Evolutionary conservation across 1,140 invertebrate species (phyloP).

Genomic region (Vanessa atalanta): DNA sequence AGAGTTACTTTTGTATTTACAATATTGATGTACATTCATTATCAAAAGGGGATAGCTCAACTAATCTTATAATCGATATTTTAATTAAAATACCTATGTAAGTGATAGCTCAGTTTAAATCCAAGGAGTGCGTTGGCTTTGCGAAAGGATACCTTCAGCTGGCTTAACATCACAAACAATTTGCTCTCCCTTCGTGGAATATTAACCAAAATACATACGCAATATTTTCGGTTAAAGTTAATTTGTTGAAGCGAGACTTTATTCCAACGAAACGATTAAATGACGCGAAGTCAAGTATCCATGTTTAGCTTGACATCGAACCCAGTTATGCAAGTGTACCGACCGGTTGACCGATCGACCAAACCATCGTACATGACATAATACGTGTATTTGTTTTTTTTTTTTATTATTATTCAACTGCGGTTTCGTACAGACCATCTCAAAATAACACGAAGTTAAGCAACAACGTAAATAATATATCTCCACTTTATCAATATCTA

Average conservation of each 20-base stretch:
- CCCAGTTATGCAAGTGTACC: conserved; percentile 10
- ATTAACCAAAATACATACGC: background rate
- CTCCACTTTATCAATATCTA: no score
- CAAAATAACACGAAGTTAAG: background rate
- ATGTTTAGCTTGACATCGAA: conserved; percentile 5
- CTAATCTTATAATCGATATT: no score
- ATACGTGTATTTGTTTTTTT: background rate
- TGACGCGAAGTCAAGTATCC: conserved; percentile 6
- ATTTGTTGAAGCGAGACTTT: background rate
- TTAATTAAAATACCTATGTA: no score
- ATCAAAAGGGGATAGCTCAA: no score
- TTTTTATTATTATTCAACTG: background rate
- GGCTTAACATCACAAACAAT: no score
- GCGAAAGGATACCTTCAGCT: no score
- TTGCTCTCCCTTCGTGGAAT: no score
- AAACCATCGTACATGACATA: conserved; percentile 7
- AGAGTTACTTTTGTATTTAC: no score
- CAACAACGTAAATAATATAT: no score
- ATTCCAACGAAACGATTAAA: background rate
- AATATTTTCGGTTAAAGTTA: background rate
- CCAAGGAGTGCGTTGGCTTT: no score
- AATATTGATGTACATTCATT: no score
- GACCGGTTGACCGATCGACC: conserved; percentile 3
- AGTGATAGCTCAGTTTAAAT: no score
- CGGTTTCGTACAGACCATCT: background rate